Evolutionary conservation across 2,797 vertebrate species (phyloP), one percentile per base, ranked within the genome.

Genomic region (Pseudochaenichthys georgianus): DNA sequence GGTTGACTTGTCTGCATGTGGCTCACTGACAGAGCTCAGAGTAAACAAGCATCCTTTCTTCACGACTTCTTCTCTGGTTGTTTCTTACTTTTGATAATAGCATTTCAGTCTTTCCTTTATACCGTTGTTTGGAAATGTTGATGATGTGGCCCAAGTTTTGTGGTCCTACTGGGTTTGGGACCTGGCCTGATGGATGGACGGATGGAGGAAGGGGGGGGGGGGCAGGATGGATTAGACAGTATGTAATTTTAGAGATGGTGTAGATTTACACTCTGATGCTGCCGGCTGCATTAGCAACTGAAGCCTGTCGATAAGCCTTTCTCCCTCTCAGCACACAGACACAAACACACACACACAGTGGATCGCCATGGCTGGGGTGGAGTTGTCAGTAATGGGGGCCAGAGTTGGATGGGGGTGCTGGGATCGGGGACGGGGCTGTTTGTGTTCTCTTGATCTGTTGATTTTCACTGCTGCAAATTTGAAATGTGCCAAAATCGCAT

Each of bases 161-260:
- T 70, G 80, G 80, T 71, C 75, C 69, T 63, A n/a, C 23, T n/a
- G 52, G 45, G 23, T 63, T 45, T 28, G 47, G 62, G 73, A 64
- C 73, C 43, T 45, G 63, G 63, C 13, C 59, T 60, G 80, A 85
- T 57, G 58, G 80, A 81, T 79, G 64, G 70, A 75, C n/a, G 58
- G 70, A 76, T 12, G 16, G 51, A 70, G 79, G 75, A 73, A 73
- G n/a, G 38, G 65, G 65, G 60, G 62, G 77, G 65, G 65, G 60
- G 60, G 77, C 77, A 81, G 87, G 87, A 85, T 88, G 84, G 76
- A 84, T 92, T 82, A 89, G 92, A 92, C 90, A 72, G 81, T 89
- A 89, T 91, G 93, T 94, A 89, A 94, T 95, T 93, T 94, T 94
- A 94, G 91, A 92, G 89, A 92, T 91, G 92, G 94, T 94, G 89